Percentiles rank a stretch among this genome's conserved stretches.
These are phyloP conservation scores for Thaumetopoea pityocampa DNA, from an alignment of 1,140 invertebrate species.

Conservation along the genomic window DNA sequence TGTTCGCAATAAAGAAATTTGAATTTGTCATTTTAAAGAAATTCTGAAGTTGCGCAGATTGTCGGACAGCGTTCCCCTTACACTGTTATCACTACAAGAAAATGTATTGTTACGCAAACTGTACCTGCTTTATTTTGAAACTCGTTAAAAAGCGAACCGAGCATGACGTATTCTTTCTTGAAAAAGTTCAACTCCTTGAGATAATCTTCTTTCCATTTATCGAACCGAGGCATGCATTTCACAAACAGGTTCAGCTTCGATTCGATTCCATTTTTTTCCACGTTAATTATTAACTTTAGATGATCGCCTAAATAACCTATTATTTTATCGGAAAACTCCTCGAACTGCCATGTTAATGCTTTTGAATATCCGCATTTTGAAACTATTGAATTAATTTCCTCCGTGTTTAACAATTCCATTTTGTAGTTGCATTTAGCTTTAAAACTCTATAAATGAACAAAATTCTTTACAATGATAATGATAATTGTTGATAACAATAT, in stretches of 20 bases:
- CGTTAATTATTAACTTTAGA: slow-evolving; percentile 35
- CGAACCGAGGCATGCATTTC: slow-evolving; percentile 47
- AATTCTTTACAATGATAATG: too few relatives aligned
- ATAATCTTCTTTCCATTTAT: slow-evolving; percentile 45
- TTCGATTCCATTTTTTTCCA: slow-evolving; percentile 18
- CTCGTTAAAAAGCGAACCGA: slow-evolving; percentile 41
- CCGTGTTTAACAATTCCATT: slow-evolving; percentile 44
- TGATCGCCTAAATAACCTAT: slow-evolving; percentile 57
- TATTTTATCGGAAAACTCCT: slow-evolving; percentile 35
- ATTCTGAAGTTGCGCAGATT: too few relatives aligned
- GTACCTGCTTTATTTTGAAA: slow-evolving; percentile 41
- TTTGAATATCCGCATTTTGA: slow-evolving; percentile 28
- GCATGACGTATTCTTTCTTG: slow-evolving; percentile 50
- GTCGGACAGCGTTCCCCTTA: too few relatives aligned
- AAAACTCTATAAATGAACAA: too few relatives aligned
- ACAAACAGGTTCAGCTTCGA: slow-evolving; percentile 37
- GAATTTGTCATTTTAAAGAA: too few relatives aligned
- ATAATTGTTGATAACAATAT: too few relatives aligned
- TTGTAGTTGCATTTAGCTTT: too few relatives aligned
- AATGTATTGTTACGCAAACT: background rate
- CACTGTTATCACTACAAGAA: too few relatives aligned
- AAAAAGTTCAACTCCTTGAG: slow-evolving; percentile 46
- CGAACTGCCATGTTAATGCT: slow-evolving; percentile 31
- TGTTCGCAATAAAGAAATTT: too few relatives aligned
- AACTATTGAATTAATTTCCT: slow-evolving; percentile 38